Evolutionary conservation across 1,140 invertebrate genomes (phyloP).

Genomic region (Aphelenchoides besseyi): DNA sequence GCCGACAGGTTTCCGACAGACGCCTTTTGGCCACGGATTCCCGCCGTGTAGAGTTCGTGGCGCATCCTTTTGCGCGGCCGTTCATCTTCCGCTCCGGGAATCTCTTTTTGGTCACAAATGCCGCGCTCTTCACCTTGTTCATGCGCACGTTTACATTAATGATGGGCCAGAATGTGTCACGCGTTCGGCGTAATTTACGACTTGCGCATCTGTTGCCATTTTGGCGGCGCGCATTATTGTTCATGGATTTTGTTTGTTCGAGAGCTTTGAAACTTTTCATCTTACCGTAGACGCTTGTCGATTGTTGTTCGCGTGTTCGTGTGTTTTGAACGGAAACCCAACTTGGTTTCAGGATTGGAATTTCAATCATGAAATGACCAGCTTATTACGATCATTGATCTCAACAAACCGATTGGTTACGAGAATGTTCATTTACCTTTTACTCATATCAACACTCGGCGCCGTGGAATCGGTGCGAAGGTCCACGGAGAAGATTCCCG

Average conservation of each 20-base stretch:
- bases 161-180: slow-evolving; percentile 4
- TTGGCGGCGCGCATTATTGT: background rate
- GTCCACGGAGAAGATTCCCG: slow-evolving; percentile 17
- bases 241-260: background rate
- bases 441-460: slow-evolving; percentile 18
- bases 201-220: background rate
- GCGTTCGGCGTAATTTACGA: background rate
- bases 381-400: background rate
- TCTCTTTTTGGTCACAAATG: background rate
- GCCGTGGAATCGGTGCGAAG: slow-evolving; percentile 5
- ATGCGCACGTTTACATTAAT: slow-evolving; percentile 6
- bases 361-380: background rate
- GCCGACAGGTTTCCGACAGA: slow-evolving; percentile 2
- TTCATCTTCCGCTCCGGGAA: background rate
- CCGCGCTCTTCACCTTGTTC: background rate
- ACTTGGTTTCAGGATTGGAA: background rate
- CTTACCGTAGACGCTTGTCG: too few species aligned
- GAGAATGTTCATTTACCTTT: slow-evolving; percentile 6
- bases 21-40: background rate
- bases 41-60: background rate
- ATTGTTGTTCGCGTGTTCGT: background rate
- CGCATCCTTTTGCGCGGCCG: slow-evolving; percentile 1
- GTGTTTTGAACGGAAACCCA: background rate
- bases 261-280: background rate
- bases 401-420: background rate